A percentile compares a stretch with the other conserved stretches of the same genome.
These are phyloP conservation scores for Apostichopus californicus DNA, from an alignment of 35 echinoderm and acorn worm species.

Conservation along the genomic window DNA sequence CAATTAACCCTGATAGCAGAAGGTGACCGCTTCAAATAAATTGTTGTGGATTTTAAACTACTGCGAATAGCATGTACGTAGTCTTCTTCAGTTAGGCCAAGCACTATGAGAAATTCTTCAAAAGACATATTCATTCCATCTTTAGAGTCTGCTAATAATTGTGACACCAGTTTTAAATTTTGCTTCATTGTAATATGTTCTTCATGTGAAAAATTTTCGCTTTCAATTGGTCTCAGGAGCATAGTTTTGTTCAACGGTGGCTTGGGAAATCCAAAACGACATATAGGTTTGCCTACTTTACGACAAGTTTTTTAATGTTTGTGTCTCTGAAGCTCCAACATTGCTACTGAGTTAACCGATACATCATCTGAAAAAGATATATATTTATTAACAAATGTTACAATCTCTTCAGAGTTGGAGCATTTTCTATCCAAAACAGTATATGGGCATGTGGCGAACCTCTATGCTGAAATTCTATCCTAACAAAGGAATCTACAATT, in stretches of 20 bases:
- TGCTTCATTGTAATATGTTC: background rate
- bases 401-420: background rate
- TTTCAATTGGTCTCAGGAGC: slow-evolving; percentile 32
- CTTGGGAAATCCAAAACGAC: slow-evolving; percentile 35
- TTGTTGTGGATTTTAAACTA: background rate
- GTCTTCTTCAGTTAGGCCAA: background rate
- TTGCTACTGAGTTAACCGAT: background rate
- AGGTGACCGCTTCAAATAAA: background rate
- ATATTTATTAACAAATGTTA: background rate
- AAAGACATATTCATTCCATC: background rate
- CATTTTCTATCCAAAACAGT: slow-evolving; percentile 36
- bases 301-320: slow-evolving; percentile 45
- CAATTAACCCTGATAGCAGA: background rate
- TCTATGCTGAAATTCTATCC: slow-evolving; percentile 55
- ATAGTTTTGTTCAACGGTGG: slow-evolving; percentile 28
- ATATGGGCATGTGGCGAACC: slow-evolving; percentile 54
- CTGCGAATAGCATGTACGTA: slow-evolving; percentile 1
- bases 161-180: background rate
- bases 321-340: slow-evolving; percentile 43
- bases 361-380: slow-evolving; percentile 9
- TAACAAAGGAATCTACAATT: slow-evolving; percentile 1
- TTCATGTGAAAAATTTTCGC: background rate
- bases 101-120: background rate
- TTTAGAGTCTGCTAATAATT: slow-evolving; percentile 20
- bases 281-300: slow-evolving; percentile 7